Conservation (phyloP, 1,140 invertebrate species). For the Tetramorium parvispinum region DNA sequence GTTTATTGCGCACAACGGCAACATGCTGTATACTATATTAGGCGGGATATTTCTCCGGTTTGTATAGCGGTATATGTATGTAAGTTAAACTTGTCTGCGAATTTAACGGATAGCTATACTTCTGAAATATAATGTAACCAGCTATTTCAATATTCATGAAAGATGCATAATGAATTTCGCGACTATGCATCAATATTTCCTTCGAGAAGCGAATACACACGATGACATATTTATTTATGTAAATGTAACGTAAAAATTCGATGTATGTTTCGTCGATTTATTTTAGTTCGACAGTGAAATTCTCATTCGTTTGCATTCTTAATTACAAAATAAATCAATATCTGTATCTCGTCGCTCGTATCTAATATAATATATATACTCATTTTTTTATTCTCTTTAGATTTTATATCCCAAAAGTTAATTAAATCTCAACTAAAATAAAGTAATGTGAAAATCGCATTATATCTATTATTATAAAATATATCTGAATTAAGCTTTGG, state of each 20-base stretch:
- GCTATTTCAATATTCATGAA: constrained; percentile 36
- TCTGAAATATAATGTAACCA: neutral
- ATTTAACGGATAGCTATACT: constrained; percentile 33
- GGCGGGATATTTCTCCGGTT: constrained; percentile 48
- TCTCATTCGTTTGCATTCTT: neutral
- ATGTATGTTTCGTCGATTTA: neutral
- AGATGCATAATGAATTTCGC: constrained; percentile 17
- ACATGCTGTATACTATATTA: constrained; percentile 43
- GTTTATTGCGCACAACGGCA: constrained; percentile 48
- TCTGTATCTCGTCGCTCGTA: neutral
- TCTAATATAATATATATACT: neutral
- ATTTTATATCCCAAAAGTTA: neutral
- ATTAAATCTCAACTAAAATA: constrained; percentile 3
- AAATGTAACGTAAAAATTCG: constrained; percentile 23
- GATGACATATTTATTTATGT: neutral
- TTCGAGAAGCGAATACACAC: neutral
- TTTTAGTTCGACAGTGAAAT: constrained; percentile 1
- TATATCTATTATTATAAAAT: neutral
- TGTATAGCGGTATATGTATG: neutral
- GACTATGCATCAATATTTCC: constrained; percentile 36
- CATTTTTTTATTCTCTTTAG: neutral
- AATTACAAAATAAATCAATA: neutral
- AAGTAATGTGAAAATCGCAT: neutral
- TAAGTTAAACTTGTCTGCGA: constrained; percentile 43
- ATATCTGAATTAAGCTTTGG: too few species aligned